These are phyloP conservation scores for Cryptoleucopteryx plumbea DNA, from an alignment of 2,113 vertebrate species.

Conservation along the genomic window DNA sequence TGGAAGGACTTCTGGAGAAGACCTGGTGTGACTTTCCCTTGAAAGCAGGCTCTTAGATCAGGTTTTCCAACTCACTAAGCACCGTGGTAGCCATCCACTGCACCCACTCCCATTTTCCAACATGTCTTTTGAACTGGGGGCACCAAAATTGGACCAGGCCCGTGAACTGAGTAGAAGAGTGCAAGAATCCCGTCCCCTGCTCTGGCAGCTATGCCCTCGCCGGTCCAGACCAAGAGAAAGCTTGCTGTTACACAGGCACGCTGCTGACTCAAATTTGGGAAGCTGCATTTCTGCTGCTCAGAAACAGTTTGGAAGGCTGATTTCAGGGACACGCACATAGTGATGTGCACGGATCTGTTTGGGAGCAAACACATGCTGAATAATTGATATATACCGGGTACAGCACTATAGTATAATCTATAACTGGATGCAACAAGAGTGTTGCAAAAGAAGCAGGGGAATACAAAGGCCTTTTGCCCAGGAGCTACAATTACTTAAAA, in stretches of 20 bases:
- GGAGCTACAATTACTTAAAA: neutral
- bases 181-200: neutral
- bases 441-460: neutral
- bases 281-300: neutral
- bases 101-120: neutral
- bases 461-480: neutral
- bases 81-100: neutral
- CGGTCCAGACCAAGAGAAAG: neutral
- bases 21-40: neutral
- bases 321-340: neutral
- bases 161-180: neutral
- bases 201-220: neutral
- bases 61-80: neutral
- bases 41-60: neutral
- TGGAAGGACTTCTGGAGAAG: neutral
- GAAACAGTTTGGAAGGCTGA: neutral
- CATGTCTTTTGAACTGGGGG: neutral
- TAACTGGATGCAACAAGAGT: neutral
- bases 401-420: neutral
- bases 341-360: fast-evolving
- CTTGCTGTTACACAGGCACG: neutral
- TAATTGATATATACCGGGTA: neutral
- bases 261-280: neutral
- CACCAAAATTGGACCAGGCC: neutral
- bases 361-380: neutral